Percentiles rank a stretch among this genome's conserved stretches.
Conservation (phyloP, 2,888 invertebrate genomes). For the Clistopyga incitator region DNA sequence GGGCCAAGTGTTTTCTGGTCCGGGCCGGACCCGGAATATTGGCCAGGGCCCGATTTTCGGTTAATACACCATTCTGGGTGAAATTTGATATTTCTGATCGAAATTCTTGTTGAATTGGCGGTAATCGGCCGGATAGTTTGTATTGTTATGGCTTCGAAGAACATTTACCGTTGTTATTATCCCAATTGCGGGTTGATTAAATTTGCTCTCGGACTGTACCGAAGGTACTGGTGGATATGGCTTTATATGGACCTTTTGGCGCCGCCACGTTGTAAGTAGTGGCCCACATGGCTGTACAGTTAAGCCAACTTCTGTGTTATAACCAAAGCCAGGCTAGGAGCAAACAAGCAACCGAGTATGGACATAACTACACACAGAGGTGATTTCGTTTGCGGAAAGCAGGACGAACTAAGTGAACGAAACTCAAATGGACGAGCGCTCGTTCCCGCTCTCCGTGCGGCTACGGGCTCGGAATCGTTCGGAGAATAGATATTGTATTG, state of each 20-base stretch:
- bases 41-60: neutral
- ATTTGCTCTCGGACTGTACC: neutral
- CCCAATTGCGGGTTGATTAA: neutral
- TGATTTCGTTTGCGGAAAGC: slow-evolving; percentile 56
- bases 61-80: neutral
- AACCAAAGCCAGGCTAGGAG: neutral
- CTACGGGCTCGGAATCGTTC: slow-evolving; percentile 71
- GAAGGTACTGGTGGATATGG: slow-evolving; percentile 20
- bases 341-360: neutral
- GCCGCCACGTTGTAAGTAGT: neutral
- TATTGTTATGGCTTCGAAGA: no score
- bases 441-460: slow-evolving; percentile 62
- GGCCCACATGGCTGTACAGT: neutral
- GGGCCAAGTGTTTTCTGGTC: no score
- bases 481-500: slow-evolving; percentile 76
- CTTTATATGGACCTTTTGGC: slow-evolving; percentile 15
- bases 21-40: no score
- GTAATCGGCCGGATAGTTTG: neutral
- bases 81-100: neutral
- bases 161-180: neutral
- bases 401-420: slow-evolving; percentile 75
- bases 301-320: neutral
- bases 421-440: slow-evolving; percentile 74
- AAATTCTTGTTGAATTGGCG: no score
- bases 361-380: slow-evolving; percentile 27